Evolutionary conservation across 2,113 vertebrate genomes (phyloP).

Genomic region (Menura novaehollandiae): DNA sequence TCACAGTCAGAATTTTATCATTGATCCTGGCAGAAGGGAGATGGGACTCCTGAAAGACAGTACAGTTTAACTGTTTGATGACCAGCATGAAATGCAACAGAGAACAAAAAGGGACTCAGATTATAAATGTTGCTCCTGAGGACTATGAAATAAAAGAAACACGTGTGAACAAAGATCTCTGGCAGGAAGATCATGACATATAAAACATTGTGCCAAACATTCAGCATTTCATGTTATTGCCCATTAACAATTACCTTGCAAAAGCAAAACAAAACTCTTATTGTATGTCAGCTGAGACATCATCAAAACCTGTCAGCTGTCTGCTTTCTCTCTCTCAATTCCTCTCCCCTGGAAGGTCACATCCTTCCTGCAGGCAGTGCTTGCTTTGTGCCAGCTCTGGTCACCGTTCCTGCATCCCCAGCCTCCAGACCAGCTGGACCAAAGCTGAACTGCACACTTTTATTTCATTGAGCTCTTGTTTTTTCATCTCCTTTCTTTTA

Average conservation of each 20-base stretch:
- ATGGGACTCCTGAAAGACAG: not conserved
- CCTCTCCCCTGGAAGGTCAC: not conserved
- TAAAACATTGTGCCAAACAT: not conserved
- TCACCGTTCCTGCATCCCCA: not conserved
- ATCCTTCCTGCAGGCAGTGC: not conserved
- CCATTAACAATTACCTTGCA: not conserved
- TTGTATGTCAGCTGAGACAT: not conserved
- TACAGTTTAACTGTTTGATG: not conserved
- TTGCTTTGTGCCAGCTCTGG: not conserved
- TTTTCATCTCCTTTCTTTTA: not conserved
- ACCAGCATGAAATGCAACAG: not conserved
- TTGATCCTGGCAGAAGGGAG: constrained; percentile 1
- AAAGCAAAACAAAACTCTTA: not conserved
- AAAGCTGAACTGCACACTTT: not conserved
- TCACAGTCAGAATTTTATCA: not conserved
- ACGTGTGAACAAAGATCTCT: not conserved
- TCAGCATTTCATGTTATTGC: not conserved
- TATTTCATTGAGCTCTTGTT: not conserved
- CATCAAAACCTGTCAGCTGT: not conserved
- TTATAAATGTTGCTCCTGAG: not conserved
- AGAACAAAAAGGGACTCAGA: not conserved
- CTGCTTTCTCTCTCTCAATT: not conserved
- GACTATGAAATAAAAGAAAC: not conserved
- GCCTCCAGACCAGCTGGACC: not conserved
- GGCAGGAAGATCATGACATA: not conserved